Base-by-base conservation (phyloP, 1,140 invertebrate genomes). In the Microplitis demolitor region DNA sequence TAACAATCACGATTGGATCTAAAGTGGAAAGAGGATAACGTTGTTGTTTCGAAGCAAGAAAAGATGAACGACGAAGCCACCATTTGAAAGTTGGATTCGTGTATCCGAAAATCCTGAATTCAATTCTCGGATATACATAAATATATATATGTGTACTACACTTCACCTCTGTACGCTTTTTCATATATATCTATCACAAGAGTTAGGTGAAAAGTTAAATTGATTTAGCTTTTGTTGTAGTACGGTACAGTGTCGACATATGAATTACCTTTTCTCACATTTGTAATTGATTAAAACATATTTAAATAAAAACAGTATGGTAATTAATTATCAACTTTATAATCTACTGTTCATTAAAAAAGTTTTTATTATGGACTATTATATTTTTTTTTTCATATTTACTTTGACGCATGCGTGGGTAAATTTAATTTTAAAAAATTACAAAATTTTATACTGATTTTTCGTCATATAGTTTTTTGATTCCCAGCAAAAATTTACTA, bases 51-150 rank as follows among this genome's bases (percentile, higher is more conserved):
- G 5, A 8, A 3, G 5, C 34, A 37, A 31, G 8, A 51, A 60
- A 66, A 51, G 51, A 54, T 24, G 39, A 16, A 61, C 37, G 13
- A n/a, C 37, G 31, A 3, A 6, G 4, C 56, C 35, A 14, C 8
- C 51, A 50, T 53, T 56, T 33, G 45, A 74, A 45, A 64, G 62
- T 64, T 70, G 35, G 35, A 73, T 61, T 51, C 66, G 69, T 74
- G 67, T 70, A 74, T 60, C 11, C 62, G 60, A 62, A 64, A 64
- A 64, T 64, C 62, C 62, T 37, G 35, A 64, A 64, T 64, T 64
- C 34, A 64, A 64, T 64, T 34, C 62, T 64, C 62, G 62, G 62
- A 64, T 64, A 64, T 64, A 34, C 62, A 64, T 64, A 35, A 64
- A 64, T 64, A 64, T 64, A 56, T 56, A 56, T 24, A 13, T 56